Base-by-base conservation (phyloP, 2,113 vertebrate genomes). In the Syrmaticus mikado region DNA sequence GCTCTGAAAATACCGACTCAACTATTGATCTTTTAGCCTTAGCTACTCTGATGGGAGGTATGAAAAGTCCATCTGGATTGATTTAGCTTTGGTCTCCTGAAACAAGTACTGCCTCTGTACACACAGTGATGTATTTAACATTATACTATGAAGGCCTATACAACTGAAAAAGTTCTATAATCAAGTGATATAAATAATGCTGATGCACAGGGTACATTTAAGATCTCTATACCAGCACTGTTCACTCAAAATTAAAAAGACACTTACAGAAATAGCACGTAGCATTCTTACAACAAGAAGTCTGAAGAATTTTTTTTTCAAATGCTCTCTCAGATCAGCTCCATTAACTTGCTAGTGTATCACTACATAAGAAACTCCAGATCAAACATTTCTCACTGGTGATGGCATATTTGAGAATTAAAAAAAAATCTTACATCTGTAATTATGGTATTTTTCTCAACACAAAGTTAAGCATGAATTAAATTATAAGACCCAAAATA, bases 31-130 rank as follows among this genome's bases (percentile, higher is more conserved):
- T 92, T 92, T 87, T 67, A 95, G 86, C 53, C 71, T 55, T 30
- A 93, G 67, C 48, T 84, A 18, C 64, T 95, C 77, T 88, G 70
- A 94, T 5, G 25, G 48, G 87, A 84, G 36, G 86, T 84, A 93
- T 58, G 58, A 89, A 90, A 91, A 91, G 7, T 13, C 64, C 71
- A 82, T 91, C 91, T 94, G 91, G 92, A 92, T 52, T 89, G 87
- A 91, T 87, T 96, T 93, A 96, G 74, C 78, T 80, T 89, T 89
- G 52, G 87, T 85, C 78, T 92, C 72, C 52, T 53, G 87, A 94
- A 91, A 27, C 71, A 87, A 92, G 60, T 52, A 76, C 84, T 28
- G 3, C 79, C 70, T 85, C 91, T 91, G 85, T 80, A 89, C 76
- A 82, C 18, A 88, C 57, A 88, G 62, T 15, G 61, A 78, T 86